Evolutionary conservation across 2,113 vertebrate genomes (phyloP).

Genomic region (Plecotus auritus): DNA sequence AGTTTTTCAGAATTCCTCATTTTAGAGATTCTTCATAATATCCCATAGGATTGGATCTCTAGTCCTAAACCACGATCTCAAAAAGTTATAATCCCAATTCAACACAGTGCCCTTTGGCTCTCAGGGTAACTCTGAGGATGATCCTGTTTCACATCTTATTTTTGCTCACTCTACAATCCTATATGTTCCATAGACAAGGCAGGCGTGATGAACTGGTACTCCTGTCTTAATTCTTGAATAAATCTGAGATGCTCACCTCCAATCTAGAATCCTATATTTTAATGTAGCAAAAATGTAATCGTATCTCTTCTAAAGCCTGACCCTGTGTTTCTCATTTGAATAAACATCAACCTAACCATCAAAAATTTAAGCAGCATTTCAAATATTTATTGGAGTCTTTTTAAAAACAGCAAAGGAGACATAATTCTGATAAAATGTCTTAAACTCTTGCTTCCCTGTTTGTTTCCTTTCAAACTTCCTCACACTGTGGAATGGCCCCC

Average conservation of each 20-base stretch:
- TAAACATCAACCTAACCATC: slow-evolving; percentile 13
- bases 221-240: background rate
- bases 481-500: background rate
- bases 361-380: background rate
- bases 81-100: background rate
- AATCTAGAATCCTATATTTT: background rate
- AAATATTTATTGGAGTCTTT: background rate
- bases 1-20: background rate
- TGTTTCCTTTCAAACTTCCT: background rate
- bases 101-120: background rate
- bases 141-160: background rate
- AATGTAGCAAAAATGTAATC: background rate
- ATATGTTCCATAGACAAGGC: background rate
- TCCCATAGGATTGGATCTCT: background rate
- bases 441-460: background rate
- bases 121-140: background rate
- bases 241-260: background rate
- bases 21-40: background rate
- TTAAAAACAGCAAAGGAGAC: background rate
- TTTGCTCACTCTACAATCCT: background rate
- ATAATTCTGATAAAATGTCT: background rate
- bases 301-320: background rate
- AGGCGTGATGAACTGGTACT: background rate
- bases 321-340: background rate
- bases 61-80: background rate